Conservation (phyloP, 2,888 invertebrate genomes). For the Scaptomyza caliginosa region DNA sequence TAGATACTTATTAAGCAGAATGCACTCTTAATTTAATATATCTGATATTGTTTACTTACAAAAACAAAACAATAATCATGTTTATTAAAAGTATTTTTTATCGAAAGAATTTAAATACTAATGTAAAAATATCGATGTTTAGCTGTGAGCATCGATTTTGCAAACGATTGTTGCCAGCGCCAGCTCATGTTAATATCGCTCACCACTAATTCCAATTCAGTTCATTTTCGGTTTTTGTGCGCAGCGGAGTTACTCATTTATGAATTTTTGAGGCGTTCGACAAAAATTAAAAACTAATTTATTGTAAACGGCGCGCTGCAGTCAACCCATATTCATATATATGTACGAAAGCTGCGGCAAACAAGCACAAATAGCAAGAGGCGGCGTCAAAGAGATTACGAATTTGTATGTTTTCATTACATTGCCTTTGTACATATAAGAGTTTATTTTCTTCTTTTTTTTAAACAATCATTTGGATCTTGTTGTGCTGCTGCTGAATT, state of each 20-base stretch:
- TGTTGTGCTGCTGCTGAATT: slow-evolving; percentile 15
- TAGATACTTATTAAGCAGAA: too few species aligned
- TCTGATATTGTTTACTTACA: too few species aligned
- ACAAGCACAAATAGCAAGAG: slow-evolving; percentile 19
- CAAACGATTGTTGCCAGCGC: neutral
- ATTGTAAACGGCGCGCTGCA: slow-evolving; percentile 42
- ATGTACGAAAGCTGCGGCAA: slow-evolving; percentile 26
- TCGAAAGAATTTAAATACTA: neutral
- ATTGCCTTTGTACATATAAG: slow-evolving; percentile 27
- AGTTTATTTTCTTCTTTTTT: slow-evolving; percentile 21
- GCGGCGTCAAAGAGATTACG: slow-evolving; percentile 60
- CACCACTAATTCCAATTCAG: slow-evolving; percentile 40
- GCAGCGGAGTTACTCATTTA: slow-evolving; percentile 37
- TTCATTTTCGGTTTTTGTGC: slow-evolving; percentile 58
- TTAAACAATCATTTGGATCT: slow-evolving; percentile 15
- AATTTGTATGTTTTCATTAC: slow-evolving; percentile 50
- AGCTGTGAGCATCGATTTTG: neutral
- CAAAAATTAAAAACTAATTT: slow-evolving; percentile 38
- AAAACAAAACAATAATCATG: too few species aligned
- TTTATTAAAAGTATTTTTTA: neutral
- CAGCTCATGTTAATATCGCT: slow-evolving; percentile 18
- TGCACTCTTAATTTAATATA: too few species aligned
- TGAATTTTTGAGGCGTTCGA: slow-evolving; percentile 36
- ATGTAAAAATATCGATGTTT: slow-evolving; percentile 6
- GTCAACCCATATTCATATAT: slow-evolving; percentile 24